Percentiles rank a stretch among this genome's conserved stretches.
Conservation (phyloP, 2,113 vertebrate species). For the Scatophagus argus region DNA sequence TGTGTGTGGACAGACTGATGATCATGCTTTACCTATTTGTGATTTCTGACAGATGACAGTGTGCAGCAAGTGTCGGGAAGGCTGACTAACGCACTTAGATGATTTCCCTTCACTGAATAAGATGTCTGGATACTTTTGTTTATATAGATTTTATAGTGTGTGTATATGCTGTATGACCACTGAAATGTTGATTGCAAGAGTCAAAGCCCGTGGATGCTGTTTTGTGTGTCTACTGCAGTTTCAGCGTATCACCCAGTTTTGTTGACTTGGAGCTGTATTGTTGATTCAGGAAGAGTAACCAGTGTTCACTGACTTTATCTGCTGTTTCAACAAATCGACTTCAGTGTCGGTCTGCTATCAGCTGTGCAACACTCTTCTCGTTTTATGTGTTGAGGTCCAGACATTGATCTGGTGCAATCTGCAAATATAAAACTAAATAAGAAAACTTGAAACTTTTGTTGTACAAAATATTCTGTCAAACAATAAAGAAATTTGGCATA, state of each 20-base stretch:
- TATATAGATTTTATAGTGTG: no score
- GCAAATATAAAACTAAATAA: background rate
- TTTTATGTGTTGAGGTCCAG: background rate
- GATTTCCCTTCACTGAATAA: no score
- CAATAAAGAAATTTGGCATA: background rate
- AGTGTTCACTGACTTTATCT: constrained; percentile 16
- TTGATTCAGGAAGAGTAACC: background rate
- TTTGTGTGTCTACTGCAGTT: background rate
- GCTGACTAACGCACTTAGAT: background rate
- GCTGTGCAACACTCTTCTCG: background rate
- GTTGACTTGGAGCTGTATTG: background rate
- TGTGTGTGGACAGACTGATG: background rate
- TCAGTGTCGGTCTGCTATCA: constrained; percentile 15
- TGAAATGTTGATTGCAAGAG: background rate
- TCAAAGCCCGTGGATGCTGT: background rate
- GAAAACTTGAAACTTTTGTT: background rate
- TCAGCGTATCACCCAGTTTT: background rate
- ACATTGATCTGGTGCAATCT: background rate
- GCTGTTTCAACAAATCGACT: background rate
- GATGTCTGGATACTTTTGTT: no score
- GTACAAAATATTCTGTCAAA: background rate
- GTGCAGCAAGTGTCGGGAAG: constrained; percentile 4
- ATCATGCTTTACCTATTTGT: background rate
- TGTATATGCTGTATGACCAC: no score
- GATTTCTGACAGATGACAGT: background rate